phyloP scores from a whole-genome alignment of 2,113 vertebrate genomes.

The Elaphurus davidianus region DNA sequence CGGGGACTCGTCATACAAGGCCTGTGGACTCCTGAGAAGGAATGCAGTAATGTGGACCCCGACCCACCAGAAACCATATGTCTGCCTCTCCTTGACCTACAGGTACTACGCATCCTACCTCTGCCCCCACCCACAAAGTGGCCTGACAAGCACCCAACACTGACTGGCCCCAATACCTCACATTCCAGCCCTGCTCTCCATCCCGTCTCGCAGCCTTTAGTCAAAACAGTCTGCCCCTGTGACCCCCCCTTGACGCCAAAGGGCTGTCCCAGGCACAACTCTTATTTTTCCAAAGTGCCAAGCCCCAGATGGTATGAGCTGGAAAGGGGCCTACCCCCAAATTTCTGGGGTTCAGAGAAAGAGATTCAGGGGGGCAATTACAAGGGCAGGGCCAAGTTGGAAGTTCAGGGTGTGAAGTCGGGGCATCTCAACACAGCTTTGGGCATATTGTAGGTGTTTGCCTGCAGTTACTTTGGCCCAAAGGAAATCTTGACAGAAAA shows the following conservation, averaged over 20 bases:
- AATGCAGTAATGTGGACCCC: neutral
- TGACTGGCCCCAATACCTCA: neutral
- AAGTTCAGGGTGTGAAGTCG: accelerated
- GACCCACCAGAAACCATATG: neutral
- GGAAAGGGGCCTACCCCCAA: neutral
- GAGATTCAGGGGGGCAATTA: neutral
- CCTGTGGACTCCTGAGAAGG: neutral
- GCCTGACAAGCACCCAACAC: neutral
- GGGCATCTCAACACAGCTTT: neutral
- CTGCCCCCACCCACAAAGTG: neutral
- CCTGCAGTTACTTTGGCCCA: neutral
- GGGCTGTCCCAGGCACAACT: neutral
- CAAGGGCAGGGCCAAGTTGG: neutral
- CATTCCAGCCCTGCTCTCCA: neutral
- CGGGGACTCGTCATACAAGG: conserved; percentile 32
- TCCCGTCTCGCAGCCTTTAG: neutral
- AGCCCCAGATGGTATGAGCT: neutral
- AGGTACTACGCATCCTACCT: neutral
- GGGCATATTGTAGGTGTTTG: neutral
- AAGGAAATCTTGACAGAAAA: neutral
- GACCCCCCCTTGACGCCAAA: neutral
- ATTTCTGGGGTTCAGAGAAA: neutral
- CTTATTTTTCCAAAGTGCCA: neutral
- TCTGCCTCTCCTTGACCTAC: neutral
- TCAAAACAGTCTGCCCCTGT: neutral